Base-by-base conservation (phyloP, 1,140 invertebrate genomes). In the Dysdera silvatica region DNA sequence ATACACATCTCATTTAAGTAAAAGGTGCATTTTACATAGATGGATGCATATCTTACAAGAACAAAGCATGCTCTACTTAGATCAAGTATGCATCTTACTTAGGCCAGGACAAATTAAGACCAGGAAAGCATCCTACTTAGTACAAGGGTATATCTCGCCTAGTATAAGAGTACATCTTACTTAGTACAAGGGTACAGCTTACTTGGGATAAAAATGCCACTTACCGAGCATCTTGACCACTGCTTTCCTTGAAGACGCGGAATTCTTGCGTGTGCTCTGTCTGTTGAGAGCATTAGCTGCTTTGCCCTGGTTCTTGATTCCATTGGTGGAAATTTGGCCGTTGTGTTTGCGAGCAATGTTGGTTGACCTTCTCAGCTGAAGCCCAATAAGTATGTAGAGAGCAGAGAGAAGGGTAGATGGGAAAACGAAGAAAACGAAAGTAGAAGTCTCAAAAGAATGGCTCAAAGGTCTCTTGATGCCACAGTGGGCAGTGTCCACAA, bases 321-420 rank as follows among this genome's bases (percentile, higher is more conserved):
- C 56, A 5, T 32, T 16, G 10, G 49, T 18, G 0, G 2, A 23
- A 1, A 33, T 16, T 2, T 35, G 23, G 6, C 54, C 40, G 20
- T 65, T 40, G 18, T 59, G 49, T 2, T 41, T 65, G 2, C 51
- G 29, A 24, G 40, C 63, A 40, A 60, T 48, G 4, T 60, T 52
- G 12, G 61, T 52, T 0, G 86, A 84, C 53, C 81, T 78, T 66
- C 84, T 82, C 33, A 93, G 75, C 69, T 85, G 84, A 18, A 89
- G 71, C 8, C 86, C 89, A 69, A 94, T 92, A 55, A 90, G 76
- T 10, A 86, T 79, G 73, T 94, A 93, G 1, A 93, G 78, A 4
- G 87, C 84, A 4, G 85, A 88, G 70, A 93, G 91, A 29, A 91
- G 76, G 16, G 86, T 84, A 87, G 92, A 90, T 0, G 90, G 90